Evolutionary conservation across 2,797 vertebrate species (phyloP).

Genomic region (Hemitrygon akajei): DNA sequence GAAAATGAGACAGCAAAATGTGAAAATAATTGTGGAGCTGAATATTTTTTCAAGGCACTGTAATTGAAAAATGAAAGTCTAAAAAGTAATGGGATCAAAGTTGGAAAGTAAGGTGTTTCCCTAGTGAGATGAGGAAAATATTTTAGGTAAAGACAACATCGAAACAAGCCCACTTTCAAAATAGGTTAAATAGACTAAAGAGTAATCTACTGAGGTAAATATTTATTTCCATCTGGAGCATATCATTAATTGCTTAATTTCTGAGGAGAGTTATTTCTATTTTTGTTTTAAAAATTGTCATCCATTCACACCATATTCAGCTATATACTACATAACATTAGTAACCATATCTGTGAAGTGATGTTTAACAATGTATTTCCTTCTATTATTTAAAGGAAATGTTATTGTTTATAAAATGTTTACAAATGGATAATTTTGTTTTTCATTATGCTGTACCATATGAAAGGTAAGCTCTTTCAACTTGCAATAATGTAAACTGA

Average conservation of each 20-base stretch:
- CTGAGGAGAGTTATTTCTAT: background rate
- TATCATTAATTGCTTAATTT: background rate
- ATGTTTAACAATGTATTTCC: background rate
- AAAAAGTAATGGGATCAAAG: background rate
- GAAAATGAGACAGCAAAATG: no score
- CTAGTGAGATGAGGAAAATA: background rate
- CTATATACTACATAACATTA: background rate
- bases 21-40: no score
- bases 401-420: no score
- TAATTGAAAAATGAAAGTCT: background rate
- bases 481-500: background rate
- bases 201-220: background rate
- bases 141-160: background rate
- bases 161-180: background rate
- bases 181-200: background rate
- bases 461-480: background rate
- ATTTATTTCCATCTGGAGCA: background rate
- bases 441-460: background rate
- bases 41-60: no score
- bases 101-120: background rate
- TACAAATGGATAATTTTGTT: no score
- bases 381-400: background rate
- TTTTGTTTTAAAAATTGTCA: background rate
- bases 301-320: background rate
- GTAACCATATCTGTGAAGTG: background rate